These are phyloP conservation scores for Scleropages formosus DNA, from an alignment of 2,797 vertebrate genomes.

Conservation along the genomic window DNA sequence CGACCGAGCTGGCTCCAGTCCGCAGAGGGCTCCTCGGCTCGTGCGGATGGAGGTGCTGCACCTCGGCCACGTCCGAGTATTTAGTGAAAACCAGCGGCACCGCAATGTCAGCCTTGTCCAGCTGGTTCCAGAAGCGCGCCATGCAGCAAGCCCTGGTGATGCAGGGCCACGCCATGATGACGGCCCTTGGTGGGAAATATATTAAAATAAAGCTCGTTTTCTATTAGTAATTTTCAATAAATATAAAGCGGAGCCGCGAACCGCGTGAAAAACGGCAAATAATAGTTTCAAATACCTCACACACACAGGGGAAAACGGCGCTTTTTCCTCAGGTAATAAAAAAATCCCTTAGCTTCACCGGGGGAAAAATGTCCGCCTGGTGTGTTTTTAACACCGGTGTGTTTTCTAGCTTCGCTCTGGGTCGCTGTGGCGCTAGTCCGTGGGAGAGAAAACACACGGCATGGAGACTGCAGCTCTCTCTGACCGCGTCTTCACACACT, in stretches of 20 bases:
- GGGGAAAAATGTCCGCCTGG: conserved; percentile 46
- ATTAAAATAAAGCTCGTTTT: neutral
- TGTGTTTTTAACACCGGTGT: conserved; percentile 27
- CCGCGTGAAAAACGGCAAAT: neutral
- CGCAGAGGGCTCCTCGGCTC: conserved; percentile 49
- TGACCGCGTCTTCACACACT: neutral
- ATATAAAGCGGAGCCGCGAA: neutral
- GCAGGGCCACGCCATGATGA: conserved; percentile 94
- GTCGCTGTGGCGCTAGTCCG: conserved; percentile 48
- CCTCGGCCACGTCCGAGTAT: conserved; percentile 87
- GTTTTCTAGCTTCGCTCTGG: conserved; percentile 22
- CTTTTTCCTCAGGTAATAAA: conserved; percentile 15
- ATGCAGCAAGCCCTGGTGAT: conserved; percentile 97
- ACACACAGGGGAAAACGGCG: neutral
- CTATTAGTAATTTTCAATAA: conserved; percentile 16
- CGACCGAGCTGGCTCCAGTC: conserved; percentile 58
- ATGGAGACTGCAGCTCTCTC: neutral
- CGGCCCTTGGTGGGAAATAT: conserved; percentile 19
- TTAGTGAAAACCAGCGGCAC: conserved; percentile 93
- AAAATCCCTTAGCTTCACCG: conserved; percentile 29
- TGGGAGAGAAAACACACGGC: conserved; percentile 17
- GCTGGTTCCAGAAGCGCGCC: conserved; percentile 95
- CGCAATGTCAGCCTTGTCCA: conserved; percentile 95
- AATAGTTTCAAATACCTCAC: conserved; percentile 20
- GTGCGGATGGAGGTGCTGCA: conserved; percentile 71